Evolutionary conservation across 2,888 invertebrate species (phyloP), one percentile per base, ranked within the genome.

Genomic region (Caenorhabditis sp.): DNA sequence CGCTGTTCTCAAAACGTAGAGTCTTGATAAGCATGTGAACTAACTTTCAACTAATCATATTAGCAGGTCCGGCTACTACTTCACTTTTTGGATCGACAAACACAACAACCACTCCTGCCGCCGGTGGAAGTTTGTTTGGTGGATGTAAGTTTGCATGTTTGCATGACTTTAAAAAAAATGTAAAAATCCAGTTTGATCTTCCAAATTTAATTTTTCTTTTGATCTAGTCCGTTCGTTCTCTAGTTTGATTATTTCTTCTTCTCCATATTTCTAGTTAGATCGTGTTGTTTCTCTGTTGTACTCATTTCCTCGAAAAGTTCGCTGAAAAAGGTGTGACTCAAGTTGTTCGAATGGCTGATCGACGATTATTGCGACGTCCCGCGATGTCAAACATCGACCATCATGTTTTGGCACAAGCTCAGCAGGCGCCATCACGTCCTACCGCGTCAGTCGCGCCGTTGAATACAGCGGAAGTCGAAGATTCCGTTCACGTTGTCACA

Each of bases 41-140:
- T 43, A 43, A 43, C 43, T 17, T 43, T 17, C 3, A 10, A 43
- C 12, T 43, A 43, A 43, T 43, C 3, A 10, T 3, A 17, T 43
- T 10, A 43, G 21, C 51, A 19, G 51, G 21, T 51, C 23, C 23
- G 10, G 21, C 51, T 21, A 19, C 51, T 4, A 51, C 23, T 4
- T 21, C 19, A 4, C 21, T 19, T 10, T 27, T 55, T 21, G 21
- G 58, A 12, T 43, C 63, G 3, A 63, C 71, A 6, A 58, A 67
- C 3, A 64, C 72, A 0, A 72, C 67, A 0, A 50, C 64, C 5
- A 55, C 55, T 10, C 26, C 55, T 21, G 17, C 55, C 1, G 23
- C 27, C 4, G 26, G 55, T 6, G 55, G n/a, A 51, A 17, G 43
- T 3, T 17, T 43, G 3, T 43, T 43, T 43, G 43, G 43, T 17